Base-by-base conservation (phyloP, 2,113 vertebrate species). In the Petrocephalus microphthalmus region DNA sequence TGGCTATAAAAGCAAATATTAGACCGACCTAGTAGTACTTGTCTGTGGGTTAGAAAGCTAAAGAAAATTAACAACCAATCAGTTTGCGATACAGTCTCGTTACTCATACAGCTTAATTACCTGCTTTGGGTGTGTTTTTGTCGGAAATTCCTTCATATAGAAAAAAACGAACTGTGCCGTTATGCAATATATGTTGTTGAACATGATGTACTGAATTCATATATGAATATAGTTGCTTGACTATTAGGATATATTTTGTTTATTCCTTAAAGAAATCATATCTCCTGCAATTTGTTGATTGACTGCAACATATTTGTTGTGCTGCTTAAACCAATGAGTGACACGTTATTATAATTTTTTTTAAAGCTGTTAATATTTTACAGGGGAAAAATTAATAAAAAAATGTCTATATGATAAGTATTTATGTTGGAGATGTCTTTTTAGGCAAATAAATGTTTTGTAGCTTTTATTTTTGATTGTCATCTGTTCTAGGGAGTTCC, bases 261-360 rank as follows among this genome's bases (percentile, higher is more conserved):
- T 52, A 71, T 92, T 92, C 93, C 94, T 93, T 89, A 94, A 95
- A 93, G 89, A 91, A 94, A 93, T 91, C 90, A 64, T 20, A 71
- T 91, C 93, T 93, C 92, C 93, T 93, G 10, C 84, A 92, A 95
- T 95, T 94, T 94, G 92, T 94, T 95, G 93, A 84, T 52, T 74
- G 67, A 84, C 29, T 84, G 49, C 82, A 84, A 84, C 94, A 93
- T 95, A 95, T 94, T 95, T 94, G 94, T 96, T 96, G 95, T 95
- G 95, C 95, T 96, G 95, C 95, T 95, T 95, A 94, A 95, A 95
- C 94, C 95, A 93, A 95, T 94, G 95, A 96, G 95, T 95, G 95
- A 51, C 95, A 96, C 94, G 94, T 95, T 95, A 42, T 42, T 42
- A 42, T 42, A 2, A 42, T 94, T 95, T 60, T 64, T 74, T 74